Evolutionary conservation across 2,797 vertebrate species (phyloP).

Genomic region (Danio tinwini): DNA sequence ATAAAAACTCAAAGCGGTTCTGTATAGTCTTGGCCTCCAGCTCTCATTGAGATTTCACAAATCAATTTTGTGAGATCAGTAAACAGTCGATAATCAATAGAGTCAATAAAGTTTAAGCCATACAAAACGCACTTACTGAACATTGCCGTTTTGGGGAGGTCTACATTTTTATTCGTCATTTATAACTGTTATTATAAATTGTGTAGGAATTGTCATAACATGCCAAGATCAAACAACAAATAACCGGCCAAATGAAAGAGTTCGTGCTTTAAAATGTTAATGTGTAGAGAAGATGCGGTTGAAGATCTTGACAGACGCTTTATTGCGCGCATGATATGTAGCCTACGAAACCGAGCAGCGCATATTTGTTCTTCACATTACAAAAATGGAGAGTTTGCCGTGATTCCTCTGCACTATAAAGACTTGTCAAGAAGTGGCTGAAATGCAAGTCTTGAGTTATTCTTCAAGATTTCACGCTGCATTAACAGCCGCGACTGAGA

Average conservation of each 20-base stretch:
- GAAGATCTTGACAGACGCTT: background rate
- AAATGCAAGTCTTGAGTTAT: background rate
- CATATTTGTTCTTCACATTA: background rate
- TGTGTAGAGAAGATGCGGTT: background rate
- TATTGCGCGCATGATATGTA: background rate
- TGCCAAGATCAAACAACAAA: background rate
- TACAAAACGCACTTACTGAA: background rate
- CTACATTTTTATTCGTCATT: background rate
- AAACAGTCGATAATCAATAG: conserved; percentile 41
- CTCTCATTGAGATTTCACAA: conserved; percentile 28
- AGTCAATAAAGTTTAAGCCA: background rate
- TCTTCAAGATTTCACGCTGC: background rate
- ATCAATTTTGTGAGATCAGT: conserved; percentile 40
- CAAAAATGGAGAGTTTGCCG: background rate
- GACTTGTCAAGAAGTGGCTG: background rate
- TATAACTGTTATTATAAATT: background rate
- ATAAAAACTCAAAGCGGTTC: conserved; percentile 10
- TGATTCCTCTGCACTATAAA: background rate
- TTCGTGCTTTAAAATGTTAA: background rate
- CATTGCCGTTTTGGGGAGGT: background rate
- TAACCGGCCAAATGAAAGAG: background rate
- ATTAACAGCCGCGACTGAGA: conserved; percentile 4
- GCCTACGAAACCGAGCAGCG: background rate
- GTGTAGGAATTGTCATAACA: background rate
- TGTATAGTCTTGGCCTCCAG: conserved; percentile 15